phyloP scores from a whole-genome alignment of 2,888 invertebrate species.

The Cataglyphis cursor region DNA sequence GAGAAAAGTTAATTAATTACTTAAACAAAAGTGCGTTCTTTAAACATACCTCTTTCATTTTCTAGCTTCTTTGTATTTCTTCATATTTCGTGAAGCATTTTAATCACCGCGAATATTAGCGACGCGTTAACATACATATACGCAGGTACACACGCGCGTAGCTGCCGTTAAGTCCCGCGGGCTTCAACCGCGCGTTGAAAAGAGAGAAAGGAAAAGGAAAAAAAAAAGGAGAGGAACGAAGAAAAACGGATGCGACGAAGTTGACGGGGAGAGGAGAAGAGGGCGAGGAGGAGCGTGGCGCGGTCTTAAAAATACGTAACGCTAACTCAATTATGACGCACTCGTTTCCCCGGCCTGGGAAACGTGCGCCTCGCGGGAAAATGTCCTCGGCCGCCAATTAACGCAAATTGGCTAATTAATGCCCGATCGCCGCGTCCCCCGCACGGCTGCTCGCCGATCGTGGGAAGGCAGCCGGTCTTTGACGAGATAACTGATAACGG shows the following conservation, averaged over 20 bases:
- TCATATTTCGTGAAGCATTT: conserved; percentile 43
- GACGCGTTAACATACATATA: conserved; percentile 46
- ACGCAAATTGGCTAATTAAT: conserved; percentile 86
- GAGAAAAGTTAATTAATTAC: neutral
- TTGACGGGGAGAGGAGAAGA: conserved; percentile 51
- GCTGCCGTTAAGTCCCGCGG: conserved; percentile 24
- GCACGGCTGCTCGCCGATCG: conserved; percentile 48
- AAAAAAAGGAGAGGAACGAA: conserved; percentile 21
- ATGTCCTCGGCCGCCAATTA: conserved; percentile 85
- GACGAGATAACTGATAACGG: conserved; percentile 38
- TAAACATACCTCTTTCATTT: neutral
- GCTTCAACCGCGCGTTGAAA: conserved; percentile 19
- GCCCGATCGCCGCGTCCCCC: conserved; percentile 73
- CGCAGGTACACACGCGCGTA: conserved; percentile 1
- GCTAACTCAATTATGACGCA: conserved; percentile 87
- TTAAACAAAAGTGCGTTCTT: neutral
- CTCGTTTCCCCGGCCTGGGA: conserved; percentile 86
- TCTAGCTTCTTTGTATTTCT: neutral
- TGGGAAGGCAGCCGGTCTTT: conserved; percentile 58
- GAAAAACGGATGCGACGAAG: conserved; percentile 53
- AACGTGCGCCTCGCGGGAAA: conserved; percentile 81
- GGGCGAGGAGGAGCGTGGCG: conserved; percentile 62
- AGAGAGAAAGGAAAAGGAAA: neutral
- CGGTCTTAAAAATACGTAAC: conserved; percentile 77
- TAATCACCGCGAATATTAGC: conserved; percentile 59